phyloP scores from a whole-genome alignment of 2,797 vertebrate genomes.

The Adrianichthys oophorus region DNA sequence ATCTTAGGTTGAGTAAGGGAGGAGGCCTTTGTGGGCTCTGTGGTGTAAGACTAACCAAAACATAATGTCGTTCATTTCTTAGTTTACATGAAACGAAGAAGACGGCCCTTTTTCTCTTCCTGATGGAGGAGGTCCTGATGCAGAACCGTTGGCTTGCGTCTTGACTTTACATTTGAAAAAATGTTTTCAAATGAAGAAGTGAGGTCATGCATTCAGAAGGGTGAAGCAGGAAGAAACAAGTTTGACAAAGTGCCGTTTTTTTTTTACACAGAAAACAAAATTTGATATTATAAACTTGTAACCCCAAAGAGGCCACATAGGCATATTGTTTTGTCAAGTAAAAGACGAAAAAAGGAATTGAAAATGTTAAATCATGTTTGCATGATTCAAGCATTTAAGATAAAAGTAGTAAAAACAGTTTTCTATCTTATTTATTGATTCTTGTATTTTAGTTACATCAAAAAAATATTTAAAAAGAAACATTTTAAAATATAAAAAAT shows the following conservation, averaged over 20 bases:
- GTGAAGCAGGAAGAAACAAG: not conserved
- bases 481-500: too few species aligned
- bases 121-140: not conserved
- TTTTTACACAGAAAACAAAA: too few species aligned
- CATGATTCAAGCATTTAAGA: not conserved
- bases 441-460: not conserved
- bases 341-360: not conserved
- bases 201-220: conserved; percentile 39
- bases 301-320: not conserved
- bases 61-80: not conserved
- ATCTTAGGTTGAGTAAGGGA: conserved; percentile 24
- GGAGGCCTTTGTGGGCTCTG: conserved; percentile 32
- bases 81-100: conserved; percentile 5
- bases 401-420: not conserved
- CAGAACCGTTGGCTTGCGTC: not conserved
- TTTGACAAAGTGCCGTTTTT: too few species aligned
- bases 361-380: not conserved
- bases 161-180: not conserved
- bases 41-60: not conserved
- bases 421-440: not conserved
- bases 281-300: not conserved
- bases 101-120: conserved; percentile 7
- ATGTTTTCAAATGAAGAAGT: conserved; percentile 42
- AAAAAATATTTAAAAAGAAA: too few species aligned
- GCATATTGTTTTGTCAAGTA: not conserved